These are phyloP conservation scores for Drosophila nigritarsus DNA, from an alignment of 2,888 invertebrate genomes.

Conservation along the genomic window DNA sequence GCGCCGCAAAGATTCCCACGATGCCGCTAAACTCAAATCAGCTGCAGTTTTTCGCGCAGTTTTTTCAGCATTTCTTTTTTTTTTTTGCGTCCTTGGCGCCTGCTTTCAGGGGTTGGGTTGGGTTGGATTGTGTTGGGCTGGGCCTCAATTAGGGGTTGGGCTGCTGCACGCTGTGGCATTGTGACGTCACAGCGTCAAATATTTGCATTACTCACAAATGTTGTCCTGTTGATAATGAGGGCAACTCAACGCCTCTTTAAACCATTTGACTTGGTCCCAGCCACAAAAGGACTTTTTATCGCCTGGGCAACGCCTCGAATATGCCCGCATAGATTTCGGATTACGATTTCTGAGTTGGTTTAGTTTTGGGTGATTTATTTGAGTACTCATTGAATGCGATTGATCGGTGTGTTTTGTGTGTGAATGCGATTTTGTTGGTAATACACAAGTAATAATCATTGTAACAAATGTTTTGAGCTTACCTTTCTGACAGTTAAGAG, in stretches of 20 bases:
- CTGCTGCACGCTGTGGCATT: constrained; percentile 75
- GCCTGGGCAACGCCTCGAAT: constrained; percentile 58
- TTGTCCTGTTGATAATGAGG: constrained; percentile 47
- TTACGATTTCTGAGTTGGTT: neutral
- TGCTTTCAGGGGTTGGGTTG: constrained; percentile 56
- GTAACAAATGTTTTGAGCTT: neutral
- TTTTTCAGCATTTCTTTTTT: constrained; percentile 68
- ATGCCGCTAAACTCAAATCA: constrained; percentile 56
- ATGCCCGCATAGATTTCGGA: constrained; percentile 38
- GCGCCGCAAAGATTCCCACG: constrained; percentile 64
- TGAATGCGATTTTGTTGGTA: neutral
- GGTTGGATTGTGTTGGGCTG: constrained; percentile 14
- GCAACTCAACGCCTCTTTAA: constrained; percentile 68
- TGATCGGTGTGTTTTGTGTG: neutral
- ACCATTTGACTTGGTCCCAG: constrained; percentile 62
- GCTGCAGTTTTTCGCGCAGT: constrained; percentile 79
- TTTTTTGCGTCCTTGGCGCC: constrained; percentile 61
- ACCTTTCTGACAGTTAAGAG: neutral
- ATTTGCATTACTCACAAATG: constrained; percentile 60
- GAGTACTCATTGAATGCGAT: neutral
- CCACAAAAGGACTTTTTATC: constrained; percentile 64
- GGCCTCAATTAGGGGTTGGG: constrained; percentile 13
- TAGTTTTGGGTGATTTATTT: constrained; percentile 6
- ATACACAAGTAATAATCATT: neutral
- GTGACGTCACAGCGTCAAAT: constrained; percentile 72